Evolutionary conservation across 2,888 invertebrate species (phyloP).

Genomic region (Drosophila nr. fundita): DNA sequence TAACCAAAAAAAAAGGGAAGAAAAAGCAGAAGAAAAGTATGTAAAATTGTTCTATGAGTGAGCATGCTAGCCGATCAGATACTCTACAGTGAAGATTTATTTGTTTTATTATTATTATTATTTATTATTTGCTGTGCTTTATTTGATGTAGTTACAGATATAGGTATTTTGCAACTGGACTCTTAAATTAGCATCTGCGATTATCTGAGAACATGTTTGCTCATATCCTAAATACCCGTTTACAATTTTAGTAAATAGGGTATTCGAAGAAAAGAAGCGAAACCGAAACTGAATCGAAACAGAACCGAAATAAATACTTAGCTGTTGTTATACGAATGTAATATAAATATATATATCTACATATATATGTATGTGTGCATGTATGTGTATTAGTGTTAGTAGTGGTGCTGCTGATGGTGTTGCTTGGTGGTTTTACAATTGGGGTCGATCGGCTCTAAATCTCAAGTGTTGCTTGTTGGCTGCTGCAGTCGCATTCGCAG

Average conservation of each 20-base stretch:
- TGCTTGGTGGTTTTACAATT: slow-evolving; percentile 60
- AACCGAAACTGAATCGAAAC: slow-evolving; percentile 41
- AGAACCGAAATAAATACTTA: slow-evolving; percentile 69
- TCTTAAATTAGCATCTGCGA: too few species aligned
- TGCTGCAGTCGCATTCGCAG: slow-evolving; percentile 39
- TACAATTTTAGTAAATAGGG: slow-evolving; percentile 26
- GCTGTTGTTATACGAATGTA: slow-evolving; percentile 40
- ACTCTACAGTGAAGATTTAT: neutral
- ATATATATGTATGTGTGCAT: neutral
- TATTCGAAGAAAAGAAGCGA: slow-evolving; percentile 23
- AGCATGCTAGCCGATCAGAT: neutral
- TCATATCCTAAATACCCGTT: neutral
- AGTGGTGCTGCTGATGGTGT: slow-evolving; percentile 48
- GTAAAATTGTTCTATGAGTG: neutral
- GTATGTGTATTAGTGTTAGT: slow-evolving; percentile 13
- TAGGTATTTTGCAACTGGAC: too few species aligned
- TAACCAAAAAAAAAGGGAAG: slow-evolving; percentile 23
- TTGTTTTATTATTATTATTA: neutral
- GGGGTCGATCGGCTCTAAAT: slow-evolving; percentile 75
- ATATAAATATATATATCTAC: slow-evolving; percentile 42
- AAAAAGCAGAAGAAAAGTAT: neutral
- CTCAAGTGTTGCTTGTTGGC: slow-evolving; percentile 71
- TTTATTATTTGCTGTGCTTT: too few species aligned
- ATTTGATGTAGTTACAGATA: too few species aligned
- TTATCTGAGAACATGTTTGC: too few species aligned